These are phyloP conservation scores for Megamerina dolium DNA, from an alignment of 2,888 invertebrate species.

Conservation along the genomic window DNA sequence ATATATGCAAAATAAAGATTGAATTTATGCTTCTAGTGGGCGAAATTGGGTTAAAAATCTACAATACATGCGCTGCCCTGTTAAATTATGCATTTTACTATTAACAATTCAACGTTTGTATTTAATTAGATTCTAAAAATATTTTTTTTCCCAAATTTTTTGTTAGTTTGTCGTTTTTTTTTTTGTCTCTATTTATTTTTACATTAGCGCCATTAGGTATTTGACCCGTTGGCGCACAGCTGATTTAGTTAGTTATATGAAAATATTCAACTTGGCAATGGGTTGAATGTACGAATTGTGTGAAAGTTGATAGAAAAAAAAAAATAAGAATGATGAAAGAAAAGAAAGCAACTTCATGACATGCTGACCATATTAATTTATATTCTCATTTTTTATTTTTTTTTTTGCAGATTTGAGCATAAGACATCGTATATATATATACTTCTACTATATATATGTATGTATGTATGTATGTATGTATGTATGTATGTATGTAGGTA, in stretches of 20 bases:
- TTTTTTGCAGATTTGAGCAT: constrained; percentile 35
- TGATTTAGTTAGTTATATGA: constrained; percentile 33
- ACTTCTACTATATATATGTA: too few species aligned
- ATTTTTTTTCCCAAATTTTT: neutral
- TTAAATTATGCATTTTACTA: too few species aligned
- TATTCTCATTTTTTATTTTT: constrained; percentile 23
- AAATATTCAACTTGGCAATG: constrained; percentile 26
- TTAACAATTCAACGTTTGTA: too few species aligned
- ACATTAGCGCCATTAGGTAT: neutral
- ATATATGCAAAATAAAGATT: too few species aligned
- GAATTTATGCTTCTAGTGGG: too few species aligned
- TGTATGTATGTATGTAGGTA: too few species aligned
- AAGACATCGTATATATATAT: too few species aligned
- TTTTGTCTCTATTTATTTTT: neutral
- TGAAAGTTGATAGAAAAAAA: constrained; percentile 30
- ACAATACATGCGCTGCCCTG: too few species aligned
- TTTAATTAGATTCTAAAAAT: neutral
- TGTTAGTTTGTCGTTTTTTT: constrained; percentile 1
- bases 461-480: too few species aligned
- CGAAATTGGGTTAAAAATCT: too few species aligned
- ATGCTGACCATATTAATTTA: constrained; percentile 32
- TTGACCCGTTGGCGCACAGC: constrained; percentile 29
- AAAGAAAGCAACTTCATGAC: constrained; percentile 21
- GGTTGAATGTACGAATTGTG: constrained; percentile 39
- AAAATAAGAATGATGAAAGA: constrained; percentile 4